Evolutionary conservation across 2,113 vertebrate species (phyloP), one percentile per base, ranked within the genome.

Genomic region (Falco punctatus): DNA sequence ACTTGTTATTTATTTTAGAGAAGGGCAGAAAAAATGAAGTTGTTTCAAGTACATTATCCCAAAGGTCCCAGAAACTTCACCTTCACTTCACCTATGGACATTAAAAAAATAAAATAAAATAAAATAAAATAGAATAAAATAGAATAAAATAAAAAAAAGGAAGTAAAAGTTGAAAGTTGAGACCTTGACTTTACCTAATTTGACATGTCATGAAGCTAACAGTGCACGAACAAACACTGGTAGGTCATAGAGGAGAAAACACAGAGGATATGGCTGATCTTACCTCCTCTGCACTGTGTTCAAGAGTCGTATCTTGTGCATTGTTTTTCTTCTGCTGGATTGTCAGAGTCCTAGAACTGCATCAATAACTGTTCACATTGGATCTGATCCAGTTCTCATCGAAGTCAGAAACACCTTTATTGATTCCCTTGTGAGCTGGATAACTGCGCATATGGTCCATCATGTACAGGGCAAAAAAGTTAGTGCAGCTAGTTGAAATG

Each of bases 1-100:
- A 91, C 58, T 87, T 81, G 52, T 61, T 95, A 95, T 94, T 97
- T 94, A 92, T 87, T 70, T 92, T 73, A 58, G 81, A 85, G 40
- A 49, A 78, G 32, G 22, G 35, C 24, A 75, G 32, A 49, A 87
- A 81, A 92, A 92, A 73, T 49, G 21, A 85, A 88, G 35, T 35
- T 92, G 15, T 87, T 94, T 91, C 49, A 92, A 94, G 81, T 65
- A 40, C 11, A 49, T 67, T 84, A 88, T 65, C 75, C 46, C 92
- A 84, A 64, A 86, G 61, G 49, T 94, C 82, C n/a, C 35, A 61
- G 59, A 93, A 92, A 79, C 44, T 71, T 93, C 59, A 69, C 59
- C 24, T 92, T 83, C 55, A 33, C 54, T 86, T 81, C 42, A 58
- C 22, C 81, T 74, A 58, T 1, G 28, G 46, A 70, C 9, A 67